A percentile compares a stretch with the other conserved stretches of the same genome.
These are phyloP conservation scores for Cyanocitta stelleri DNA, from an alignment of 2,113 vertebrate genomes.

Conservation along the genomic window DNA sequence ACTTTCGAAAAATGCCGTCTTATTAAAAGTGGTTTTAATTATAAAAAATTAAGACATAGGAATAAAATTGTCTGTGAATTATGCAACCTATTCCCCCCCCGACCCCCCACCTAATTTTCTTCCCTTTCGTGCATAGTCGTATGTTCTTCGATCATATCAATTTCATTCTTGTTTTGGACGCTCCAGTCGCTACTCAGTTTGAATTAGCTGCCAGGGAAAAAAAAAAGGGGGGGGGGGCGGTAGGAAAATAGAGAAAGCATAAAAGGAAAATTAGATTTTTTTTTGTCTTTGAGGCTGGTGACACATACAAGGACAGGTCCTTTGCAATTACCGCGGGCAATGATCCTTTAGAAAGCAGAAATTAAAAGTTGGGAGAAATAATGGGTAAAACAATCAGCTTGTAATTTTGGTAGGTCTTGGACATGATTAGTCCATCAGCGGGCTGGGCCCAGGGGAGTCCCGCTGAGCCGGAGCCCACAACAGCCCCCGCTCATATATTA, in stretches of 20 bases:
- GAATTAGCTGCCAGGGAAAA: constrained; percentile 21
- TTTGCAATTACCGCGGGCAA: constrained; percentile 94
- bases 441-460: constrained; percentile 68
- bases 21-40: background rate
- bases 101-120: background rate
- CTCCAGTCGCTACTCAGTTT: background rate
- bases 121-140: background rate
- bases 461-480: constrained; percentile 2
- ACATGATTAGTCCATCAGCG: constrained; percentile 88
- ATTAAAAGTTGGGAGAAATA: constrained; percentile 96
- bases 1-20: background rate
- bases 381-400: constrained; percentile 89
- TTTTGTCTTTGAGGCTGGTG: constrained; percentile 69
- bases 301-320: constrained; percentile 87
- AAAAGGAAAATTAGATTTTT: constrained; percentile 60
- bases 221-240: fast-evolving
- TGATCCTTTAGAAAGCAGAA: constrained; percentile 92
- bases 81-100: background rate
- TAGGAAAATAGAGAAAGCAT: constrained; percentile 55
- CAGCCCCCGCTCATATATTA: constrained; percentile 47
- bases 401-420: constrained; percentile 77
- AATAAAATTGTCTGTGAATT: background rate
- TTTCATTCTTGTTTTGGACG: constrained; percentile 49
- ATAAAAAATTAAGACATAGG: background rate
- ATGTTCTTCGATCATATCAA: constrained; percentile 5